Conservation (phyloP, 2,888 invertebrate species). For the Tipula helvola region DNA sequence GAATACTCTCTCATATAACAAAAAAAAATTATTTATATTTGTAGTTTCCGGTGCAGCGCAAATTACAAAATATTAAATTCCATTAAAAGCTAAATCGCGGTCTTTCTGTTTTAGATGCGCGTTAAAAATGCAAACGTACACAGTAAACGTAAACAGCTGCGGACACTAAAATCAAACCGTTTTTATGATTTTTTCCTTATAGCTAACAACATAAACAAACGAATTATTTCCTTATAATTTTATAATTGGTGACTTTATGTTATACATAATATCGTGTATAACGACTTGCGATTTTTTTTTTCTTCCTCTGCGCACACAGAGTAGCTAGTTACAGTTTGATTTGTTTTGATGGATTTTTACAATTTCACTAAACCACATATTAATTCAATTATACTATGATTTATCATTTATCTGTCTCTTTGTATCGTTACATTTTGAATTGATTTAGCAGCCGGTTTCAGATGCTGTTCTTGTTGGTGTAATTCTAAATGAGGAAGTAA, state of each 20-base stretch:
- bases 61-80: not conserved
- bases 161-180: not conserved
- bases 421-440: not conserved
- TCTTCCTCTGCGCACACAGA: not conserved
- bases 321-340: not conserved
- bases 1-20: not conserved
- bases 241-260: not conserved
- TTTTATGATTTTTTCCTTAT: not conserved
- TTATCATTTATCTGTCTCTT: not conserved
- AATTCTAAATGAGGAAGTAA: not conserved
- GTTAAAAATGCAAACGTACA: not conserved
- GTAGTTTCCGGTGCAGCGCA: not conserved
- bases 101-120: not conserved
- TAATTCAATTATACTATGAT: not conserved
- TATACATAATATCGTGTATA: not conserved
- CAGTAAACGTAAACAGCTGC: not conserved
- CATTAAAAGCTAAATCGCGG: not conserved
- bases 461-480: not conserved
- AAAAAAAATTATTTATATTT: not conserved
- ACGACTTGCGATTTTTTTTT: not conserved
- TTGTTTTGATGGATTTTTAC: not conserved
- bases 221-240: not conserved
- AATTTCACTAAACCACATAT: not conserved
- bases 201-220: not conserved
- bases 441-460: not conserved